A percentile compares a stretch with the other conserved stretches of the same genome.
Conservation (phyloP, 2,797 vertebrate species). For the Numenius phaeopus region DNA sequence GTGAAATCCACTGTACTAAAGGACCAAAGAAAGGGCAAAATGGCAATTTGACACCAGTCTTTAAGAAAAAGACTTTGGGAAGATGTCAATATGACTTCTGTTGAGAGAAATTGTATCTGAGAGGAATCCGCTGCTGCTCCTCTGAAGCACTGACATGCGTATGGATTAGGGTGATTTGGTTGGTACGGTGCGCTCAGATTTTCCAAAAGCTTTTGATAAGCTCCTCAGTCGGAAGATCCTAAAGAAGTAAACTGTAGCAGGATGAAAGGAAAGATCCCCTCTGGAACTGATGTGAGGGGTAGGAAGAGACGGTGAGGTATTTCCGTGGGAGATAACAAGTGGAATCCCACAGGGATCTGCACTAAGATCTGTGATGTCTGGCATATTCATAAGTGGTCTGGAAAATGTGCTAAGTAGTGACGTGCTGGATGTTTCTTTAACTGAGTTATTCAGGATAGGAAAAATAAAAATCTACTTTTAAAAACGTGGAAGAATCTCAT, state of each 20-base stretch:
- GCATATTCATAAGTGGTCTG: background rate
- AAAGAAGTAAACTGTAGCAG: background rate
- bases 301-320: background rate
- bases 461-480: background rate
- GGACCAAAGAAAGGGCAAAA: background rate
- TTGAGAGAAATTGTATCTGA: background rate
- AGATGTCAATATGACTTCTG: background rate
- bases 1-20: background rate
- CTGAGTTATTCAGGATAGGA: background rate
- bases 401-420: background rate
- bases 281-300: background rate
- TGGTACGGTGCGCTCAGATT: background rate
- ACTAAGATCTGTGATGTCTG: background rate
- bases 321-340: background rate
- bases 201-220: slow-evolving; percentile 39
- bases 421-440: background rate
- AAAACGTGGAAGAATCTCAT: background rate
- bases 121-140: background rate
- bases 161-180: slow-evolving; percentile 35
- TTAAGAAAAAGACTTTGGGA: slow-evolving; percentile 13
- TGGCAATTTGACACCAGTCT: background rate
- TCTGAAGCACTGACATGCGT: background rate
- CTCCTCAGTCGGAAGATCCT: background rate
- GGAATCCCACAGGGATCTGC: background rate
- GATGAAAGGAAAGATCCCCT: slow-evolving; percentile 28